These are phyloP conservation scores for Enteromius mattozi DNA, from an alignment of 2,797 vertebrate species.

Conservation along the genomic window DNA sequence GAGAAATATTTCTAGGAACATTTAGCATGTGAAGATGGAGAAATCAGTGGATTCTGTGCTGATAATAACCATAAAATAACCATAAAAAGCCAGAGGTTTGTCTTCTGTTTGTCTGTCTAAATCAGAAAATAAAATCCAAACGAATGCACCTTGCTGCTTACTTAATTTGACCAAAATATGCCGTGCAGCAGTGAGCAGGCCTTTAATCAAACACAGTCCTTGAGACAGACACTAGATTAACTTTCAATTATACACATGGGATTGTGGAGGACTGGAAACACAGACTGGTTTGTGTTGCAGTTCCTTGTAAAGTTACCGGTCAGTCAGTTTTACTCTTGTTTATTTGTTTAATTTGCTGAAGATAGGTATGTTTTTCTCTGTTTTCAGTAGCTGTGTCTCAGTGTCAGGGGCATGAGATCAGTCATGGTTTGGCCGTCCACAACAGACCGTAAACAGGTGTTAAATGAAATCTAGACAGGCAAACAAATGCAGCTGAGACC, in stretches of 20 bases:
- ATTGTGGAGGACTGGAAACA: no score
- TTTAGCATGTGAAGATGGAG: neutral
- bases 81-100: no score
- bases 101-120: neutral
- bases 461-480: slow-evolving; percentile 71
- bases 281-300: neutral
- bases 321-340: neutral
- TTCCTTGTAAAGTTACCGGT: neutral
- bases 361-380: neutral
- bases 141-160: neutral
- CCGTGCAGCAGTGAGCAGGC: neutral
- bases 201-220: neutral
- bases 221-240: neutral
- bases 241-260: no score
- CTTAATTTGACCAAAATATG: neutral
- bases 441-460: slow-evolving; percentile 71
- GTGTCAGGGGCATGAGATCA: neutral
- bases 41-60: neutral
- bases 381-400: neutral
- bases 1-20: neutral
- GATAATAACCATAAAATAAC: no score
- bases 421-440: slow-evolving; percentile 44
- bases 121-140: neutral
- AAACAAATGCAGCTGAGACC: slow-evolving; percentile 68
- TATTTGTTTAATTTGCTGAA: neutral